Evolutionary conservation across 2,113 vertebrate genomes (phyloP).

Genomic region (Solea senegalensis): DNA sequence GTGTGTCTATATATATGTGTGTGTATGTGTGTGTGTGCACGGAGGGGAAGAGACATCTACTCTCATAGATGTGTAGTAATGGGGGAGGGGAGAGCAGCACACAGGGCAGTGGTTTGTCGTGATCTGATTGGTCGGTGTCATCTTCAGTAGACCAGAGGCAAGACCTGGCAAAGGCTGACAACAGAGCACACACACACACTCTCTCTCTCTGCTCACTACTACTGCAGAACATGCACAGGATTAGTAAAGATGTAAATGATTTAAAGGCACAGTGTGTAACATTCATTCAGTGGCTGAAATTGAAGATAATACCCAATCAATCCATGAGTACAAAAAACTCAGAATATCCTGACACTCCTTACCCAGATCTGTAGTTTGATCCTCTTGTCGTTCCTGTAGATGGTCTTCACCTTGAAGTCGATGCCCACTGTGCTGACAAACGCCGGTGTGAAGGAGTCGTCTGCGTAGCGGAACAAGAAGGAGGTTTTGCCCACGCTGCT

Average conservation of each 20-base stretch:
- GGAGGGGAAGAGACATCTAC: conserved; percentile 29
- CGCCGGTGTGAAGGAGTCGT: conserved; percentile 95
- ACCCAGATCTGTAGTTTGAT: conserved; percentile 99
- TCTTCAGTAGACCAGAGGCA: conserved; percentile 51
- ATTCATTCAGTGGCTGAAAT: too few species aligned
- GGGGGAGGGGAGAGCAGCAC: conserved; percentile 59
- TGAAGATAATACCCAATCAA: too few species aligned
- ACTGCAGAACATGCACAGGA: conserved; percentile 2
- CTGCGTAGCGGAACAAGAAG: conserved; percentile 95
- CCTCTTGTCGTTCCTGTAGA: conserved; percentile 96
- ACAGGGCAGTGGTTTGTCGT: conserved; percentile 37
- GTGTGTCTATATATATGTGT: conserved; percentile 1
- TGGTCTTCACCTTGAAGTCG: conserved; percentile 99
- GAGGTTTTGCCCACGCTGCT: conserved; percentile 98
- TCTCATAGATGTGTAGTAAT: conserved; percentile 56
- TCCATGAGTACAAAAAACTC: neutral
- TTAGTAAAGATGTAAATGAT: conserved; percentile 13
- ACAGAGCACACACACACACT: conserved; percentile 38
- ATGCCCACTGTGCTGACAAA: conserved; percentile 98
- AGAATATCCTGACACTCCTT: neutral
- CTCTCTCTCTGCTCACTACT: conserved; percentile 5
- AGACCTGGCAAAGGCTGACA: conserved; percentile 63
- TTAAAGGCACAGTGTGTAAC: neutral
- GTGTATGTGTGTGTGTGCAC: neutral
- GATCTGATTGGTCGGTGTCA: conserved; percentile 60